Evolutionary conservation across 2,797 vertebrate species (phyloP), one percentile per base, ranked within the genome.

Genomic region (Notolepis coatsorum): DNA sequence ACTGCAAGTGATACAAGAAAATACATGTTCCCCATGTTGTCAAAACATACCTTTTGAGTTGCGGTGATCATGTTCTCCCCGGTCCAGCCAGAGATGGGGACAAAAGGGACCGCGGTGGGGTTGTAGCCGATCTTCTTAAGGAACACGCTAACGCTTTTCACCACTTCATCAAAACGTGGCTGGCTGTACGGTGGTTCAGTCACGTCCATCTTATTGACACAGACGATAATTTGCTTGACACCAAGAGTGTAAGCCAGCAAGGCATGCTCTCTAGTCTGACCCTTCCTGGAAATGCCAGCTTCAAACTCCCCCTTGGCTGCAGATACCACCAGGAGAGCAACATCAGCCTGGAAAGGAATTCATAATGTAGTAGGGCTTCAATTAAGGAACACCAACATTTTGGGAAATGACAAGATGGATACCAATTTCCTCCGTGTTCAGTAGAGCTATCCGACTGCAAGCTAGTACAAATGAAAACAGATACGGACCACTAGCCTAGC

Each of bases 171-270:
- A 0, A 83, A 94, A 12, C 92, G 91, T 13, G 89, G 89, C 81
- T 95, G 92, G 73, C 87, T 87, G 71, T 92, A 95, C 0, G 92
- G 89, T 0, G 92, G 93, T 7, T 94, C 92, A 0, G 92, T 91
- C 51, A 89, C 21, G 18, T 95, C 94, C 93, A 94, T 94, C 76
- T 95, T 95, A 86, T 95, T 95, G 27, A 94, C 86, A 0, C 92
- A 93, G 13, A 95, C 92, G 0, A 94, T 89, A 0, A 94, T 85
- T 67, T 95, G 94, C 61, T 95, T 94, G 0, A 95, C 93, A 0
- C 93, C 94, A 38, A 95, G 87, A 0, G 94, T 95, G 80, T 94
- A 95, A 0, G 93, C 93, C 75, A 95, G 75, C 20, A 95, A 35
- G 3, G 93, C 90, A 21, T 95, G 94, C 45, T 95, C 93, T 57